A percentile compares a stretch with the other conserved stretches of the same genome.
phyloP scores from a whole-genome alignment of 1,140 invertebrate species.

The Kradibia gibbosae region DNA sequence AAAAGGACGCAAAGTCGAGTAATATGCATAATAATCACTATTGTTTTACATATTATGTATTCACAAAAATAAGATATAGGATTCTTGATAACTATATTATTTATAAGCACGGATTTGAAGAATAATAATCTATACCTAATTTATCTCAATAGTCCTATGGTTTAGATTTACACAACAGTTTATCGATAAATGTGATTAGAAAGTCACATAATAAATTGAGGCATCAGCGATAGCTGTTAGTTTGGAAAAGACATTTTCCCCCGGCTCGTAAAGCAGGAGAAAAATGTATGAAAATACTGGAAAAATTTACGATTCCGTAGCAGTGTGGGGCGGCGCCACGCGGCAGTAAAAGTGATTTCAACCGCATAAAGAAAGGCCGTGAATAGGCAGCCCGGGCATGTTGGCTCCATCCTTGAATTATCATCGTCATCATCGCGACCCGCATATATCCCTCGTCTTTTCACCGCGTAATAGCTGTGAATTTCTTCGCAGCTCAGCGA shows the following conservation, averaged over 20 bases:
- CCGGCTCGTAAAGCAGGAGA: slow-evolving; percentile 12
- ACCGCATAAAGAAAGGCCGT: slow-evolving; percentile 13
- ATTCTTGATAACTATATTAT: no score
- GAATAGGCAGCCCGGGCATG: not conserved
- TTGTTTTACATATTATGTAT: no score
- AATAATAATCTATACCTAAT: no score
- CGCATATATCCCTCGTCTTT: slow-evolving; percentile 1
- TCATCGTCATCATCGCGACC: slow-evolving; percentile 12
- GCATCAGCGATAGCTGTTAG: slow-evolving; percentile 9
- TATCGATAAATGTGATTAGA: not conserved
- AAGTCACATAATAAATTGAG: slow-evolving; percentile 37
- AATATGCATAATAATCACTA: no score
- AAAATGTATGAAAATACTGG: slow-evolving; percentile 12
- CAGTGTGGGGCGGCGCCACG: not conserved
- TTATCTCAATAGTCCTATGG: no score
- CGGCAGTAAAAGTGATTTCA: slow-evolving; percentile 45
- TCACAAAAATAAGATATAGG: no score
- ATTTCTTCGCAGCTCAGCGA: slow-evolving; percentile 8
- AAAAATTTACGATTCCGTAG: slow-evolving; percentile 37
- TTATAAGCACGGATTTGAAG: no score
- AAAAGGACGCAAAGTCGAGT: no score
- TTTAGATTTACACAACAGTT: not conserved
- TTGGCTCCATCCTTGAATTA: not conserved
- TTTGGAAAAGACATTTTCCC: slow-evolving; percentile 1
- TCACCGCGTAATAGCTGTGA: not conserved